Base-by-base conservation (phyloP, 2,113 vertebrate genomes). In the Clarias macrocephalus region DNA sequence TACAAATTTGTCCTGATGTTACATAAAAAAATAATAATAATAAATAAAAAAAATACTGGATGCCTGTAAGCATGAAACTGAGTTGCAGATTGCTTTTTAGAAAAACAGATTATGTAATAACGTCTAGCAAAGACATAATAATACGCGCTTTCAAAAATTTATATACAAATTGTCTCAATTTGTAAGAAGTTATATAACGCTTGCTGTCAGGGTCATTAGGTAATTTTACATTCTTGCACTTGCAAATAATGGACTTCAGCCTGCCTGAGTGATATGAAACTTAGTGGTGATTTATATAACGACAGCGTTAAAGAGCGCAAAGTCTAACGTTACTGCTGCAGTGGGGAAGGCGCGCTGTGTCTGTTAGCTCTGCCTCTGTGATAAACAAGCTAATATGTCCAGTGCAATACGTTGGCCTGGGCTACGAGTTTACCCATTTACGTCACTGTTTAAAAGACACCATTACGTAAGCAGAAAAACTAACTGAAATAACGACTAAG, bases 321-420 rank as follows among this genome's bases (percentile, higher is more conserved):
- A 30, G 65, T 70, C 28, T 12, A 48, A 48, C 48, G 48, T 48
- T 48, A 30, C 3, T 11, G n/a, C 62, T 23, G 62, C 59, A n/a
- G 5, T n/a, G 12, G 0, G 23, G 16, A 37, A 81, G 7, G 33
- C n/a, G 62, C 42, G 59, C 68, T 3, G n/a, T 3, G 79, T 23
- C 28, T 23, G 48, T 18, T 5, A 6, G 82, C n/a, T n/a, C 7
- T 3, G 52, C 56, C 18, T 83, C n/a, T 21, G 11, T 54, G 25
- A 83, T 68, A 83, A 83, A 83, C 81, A 68, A 56, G 28, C 25
- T 54, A 52, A n/a, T 10, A 28, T 28, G 18, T 59, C 66, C 83
- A 42, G 5, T 37, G 52, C 37, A n/a, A 60, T 48, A 60, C 1
- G 30, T 37, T 21, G 82, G 48, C 82, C 65, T 54, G 30, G 9